Base-by-base conservation (phyloP, 2,888 invertebrate species). In the Caenorhabditis doughertyi region DNA sequence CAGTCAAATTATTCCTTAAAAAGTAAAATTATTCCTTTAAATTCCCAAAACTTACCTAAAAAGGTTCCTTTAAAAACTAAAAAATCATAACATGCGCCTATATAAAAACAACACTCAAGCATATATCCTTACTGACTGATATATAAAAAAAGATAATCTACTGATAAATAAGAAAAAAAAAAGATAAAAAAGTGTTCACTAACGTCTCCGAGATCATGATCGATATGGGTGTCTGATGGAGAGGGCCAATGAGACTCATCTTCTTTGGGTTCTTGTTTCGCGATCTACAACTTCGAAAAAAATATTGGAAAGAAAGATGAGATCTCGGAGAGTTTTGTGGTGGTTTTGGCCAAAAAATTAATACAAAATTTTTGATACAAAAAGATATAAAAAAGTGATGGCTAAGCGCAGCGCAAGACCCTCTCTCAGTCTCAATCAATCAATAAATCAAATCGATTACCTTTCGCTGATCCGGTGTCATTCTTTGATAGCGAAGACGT, bases 381-480 rank as follows among this genome's bases (percentile, higher is more conserved):
- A 39, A 13, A 39, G 9, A 11, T 39, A 39, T 39, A 39, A 16
- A 39, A 39, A 39, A 32, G 32, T 7, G 9, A 32, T 32, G n/a
- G n/a, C n/a, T n/a, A n/a, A n/a, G n/a, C n/a, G n/a, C n/a, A n/a
- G n/a, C 51, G 25, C 55, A 42, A 55, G 53, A 68, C n/a, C 8
- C 44, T 55, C 32, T 32, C 64, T 55, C 25, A 9, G 27, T 55
- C 32, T 13, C 9, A 39, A 49, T 62, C 51, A n/a, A n/a, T n/a
- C n/a, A n/a, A n/a, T n/a, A n/a, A n/a, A n/a, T n/a, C n/a, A n/a
- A n/a, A 53, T 16, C 27, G 16, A 64, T 67, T 68, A 84, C 86
- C 84, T 90, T 91, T 62, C 91, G 60, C 81, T 91, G 90, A 32
- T 91, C 91, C 8, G 91, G 90, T 11, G 90, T 90, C 90, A 89